phyloP scores from a whole-genome alignment of 2,888 invertebrate genomes.

The Hypena proboscidalis region DNA sequence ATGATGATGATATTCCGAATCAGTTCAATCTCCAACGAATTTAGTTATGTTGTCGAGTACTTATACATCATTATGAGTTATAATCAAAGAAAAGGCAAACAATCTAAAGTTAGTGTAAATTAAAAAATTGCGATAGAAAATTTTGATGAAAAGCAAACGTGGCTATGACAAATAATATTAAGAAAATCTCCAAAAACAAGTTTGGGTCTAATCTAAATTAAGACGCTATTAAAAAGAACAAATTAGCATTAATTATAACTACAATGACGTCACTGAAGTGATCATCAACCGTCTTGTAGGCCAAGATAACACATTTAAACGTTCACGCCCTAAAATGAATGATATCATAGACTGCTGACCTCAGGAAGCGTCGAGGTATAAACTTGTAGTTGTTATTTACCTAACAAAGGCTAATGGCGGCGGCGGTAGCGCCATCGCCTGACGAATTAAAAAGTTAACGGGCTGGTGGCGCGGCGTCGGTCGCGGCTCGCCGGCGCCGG shows the following conservation, averaged over 20 bases:
- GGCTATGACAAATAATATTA: constrained; percentile 30
- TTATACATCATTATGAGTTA: no score
- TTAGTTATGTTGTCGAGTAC: no score
- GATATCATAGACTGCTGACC: constrained; percentile 41
- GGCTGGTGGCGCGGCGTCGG: constrained; percentile 66
- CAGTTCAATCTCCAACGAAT: no score
- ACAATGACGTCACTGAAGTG: constrained; percentile 39
- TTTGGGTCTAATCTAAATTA: constrained; percentile 42
- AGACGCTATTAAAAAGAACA: constrained; percentile 45
- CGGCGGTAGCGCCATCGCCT: constrained; percentile 68
- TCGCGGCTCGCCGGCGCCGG: constrained; percentile 76
- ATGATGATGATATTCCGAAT: no score
- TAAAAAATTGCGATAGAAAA: no score
- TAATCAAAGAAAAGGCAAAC: no score
- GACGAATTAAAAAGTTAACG: constrained; percentile 82
- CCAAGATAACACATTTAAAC: constrained; percentile 19
- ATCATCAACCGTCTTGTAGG: constrained; percentile 30
- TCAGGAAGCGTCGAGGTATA: constrained; percentile 45
- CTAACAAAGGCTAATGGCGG: constrained; percentile 65
- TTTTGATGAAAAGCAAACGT: no score
- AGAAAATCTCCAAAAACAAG: constrained; percentile 32
- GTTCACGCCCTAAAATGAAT: constrained; percentile 34
- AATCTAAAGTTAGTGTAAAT: no score
- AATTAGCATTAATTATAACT: constrained; percentile 46
- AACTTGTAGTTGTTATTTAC: constrained; percentile 48